Conservation (phyloP, 2,888 invertebrate species). For the Hydriomena furcata region DNA sequence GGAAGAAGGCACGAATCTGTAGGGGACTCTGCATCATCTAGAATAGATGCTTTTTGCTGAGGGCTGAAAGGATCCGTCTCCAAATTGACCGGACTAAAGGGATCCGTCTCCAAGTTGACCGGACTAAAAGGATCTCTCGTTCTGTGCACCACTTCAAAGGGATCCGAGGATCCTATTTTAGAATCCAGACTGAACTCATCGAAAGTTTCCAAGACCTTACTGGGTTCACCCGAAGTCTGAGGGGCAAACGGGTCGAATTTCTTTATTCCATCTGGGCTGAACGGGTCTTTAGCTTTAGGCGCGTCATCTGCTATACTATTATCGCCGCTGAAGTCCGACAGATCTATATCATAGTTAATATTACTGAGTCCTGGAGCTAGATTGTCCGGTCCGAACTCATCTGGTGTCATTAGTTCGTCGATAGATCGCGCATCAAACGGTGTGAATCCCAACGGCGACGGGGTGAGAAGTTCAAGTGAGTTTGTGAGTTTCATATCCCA, state of each 20-base stretch:
- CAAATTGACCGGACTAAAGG: slow-evolving; percentile 10
- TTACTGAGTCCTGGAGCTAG: slow-evolving; percentile 85
- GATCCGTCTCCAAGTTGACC: slow-evolving; percentile 14
- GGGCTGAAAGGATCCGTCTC: slow-evolving; percentile 16
- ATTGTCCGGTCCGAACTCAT: slow-evolving; percentile 81
- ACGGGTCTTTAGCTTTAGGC: slow-evolving; percentile 76
- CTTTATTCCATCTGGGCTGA: slow-evolving; percentile 78
- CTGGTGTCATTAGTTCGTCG: slow-evolving; percentile 84
- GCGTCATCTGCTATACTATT: slow-evolving; percentile 86
- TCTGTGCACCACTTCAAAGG: slow-evolving; percentile 65
- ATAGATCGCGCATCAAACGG: slow-evolving; percentile 84
- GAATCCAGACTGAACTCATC: slow-evolving; percentile 66
- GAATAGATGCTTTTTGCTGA: slow-evolving; percentile 53
- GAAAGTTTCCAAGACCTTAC: slow-evolving; percentile 57
- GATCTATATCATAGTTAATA: slow-evolving; percentile 90
- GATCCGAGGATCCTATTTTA: slow-evolving; percentile 47
- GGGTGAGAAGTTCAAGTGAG: slow-evolving; percentile 82
- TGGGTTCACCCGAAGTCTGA: slow-evolving; percentile 53
- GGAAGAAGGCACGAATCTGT: slow-evolving; percentile 79
- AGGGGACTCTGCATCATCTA: slow-evolving; percentile 71
- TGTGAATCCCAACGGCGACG: slow-evolving; percentile 82
- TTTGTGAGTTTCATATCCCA: slow-evolving; percentile 66
- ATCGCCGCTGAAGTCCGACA: slow-evolving; percentile 89
- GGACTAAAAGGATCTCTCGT: slow-evolving; percentile 46
- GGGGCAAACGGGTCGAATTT: slow-evolving; percentile 82